phyloP scores from a whole-genome alignment of 2,113 vertebrate species.

The Gasterosteus aculeatus region DNA sequence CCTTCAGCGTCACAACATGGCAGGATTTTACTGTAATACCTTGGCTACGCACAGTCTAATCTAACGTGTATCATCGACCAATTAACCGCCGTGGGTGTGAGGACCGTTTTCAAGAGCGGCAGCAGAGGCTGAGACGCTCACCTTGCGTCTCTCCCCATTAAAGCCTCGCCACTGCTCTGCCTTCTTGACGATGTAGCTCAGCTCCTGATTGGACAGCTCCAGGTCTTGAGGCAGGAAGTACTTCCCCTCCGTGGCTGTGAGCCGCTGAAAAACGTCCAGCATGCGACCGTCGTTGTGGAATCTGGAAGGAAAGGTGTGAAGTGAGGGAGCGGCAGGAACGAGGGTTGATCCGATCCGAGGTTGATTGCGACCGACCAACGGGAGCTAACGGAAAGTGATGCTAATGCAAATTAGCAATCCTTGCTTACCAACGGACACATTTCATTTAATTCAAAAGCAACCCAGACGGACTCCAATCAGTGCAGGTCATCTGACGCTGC shows the following conservation, averaged over 20 bases:
- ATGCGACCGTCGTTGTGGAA: constrained; percentile 86
- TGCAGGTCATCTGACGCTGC: too few relatives aligned
- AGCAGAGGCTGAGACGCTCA: constrained; percentile 63
- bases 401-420: too few relatives aligned
- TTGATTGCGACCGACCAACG: too few relatives aligned
- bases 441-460: too few relatives aligned
- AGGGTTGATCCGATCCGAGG: not conserved
- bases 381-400: too few relatives aligned
- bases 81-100: constrained; percentile 49
- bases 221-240: constrained; percentile 89
- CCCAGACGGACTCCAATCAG: too few relatives aligned
- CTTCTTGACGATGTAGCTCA: constrained; percentile 90
- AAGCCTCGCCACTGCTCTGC: constrained; percentile 92
- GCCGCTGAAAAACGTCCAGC: constrained; percentile 84
- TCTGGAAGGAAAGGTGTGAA: constrained; percentile 70
- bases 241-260: constrained; percentile 82
- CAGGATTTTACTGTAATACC: constrained; percentile 25
- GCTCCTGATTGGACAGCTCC: constrained; percentile 92
- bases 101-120: not conserved
- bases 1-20: constrained; percentile 7
- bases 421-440: too few relatives aligned
- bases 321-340: not conserved
- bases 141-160: constrained; percentile 89
- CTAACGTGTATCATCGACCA: constrained; percentile 48
- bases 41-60: constrained; percentile 42